Conservation (phyloP, 2,113 vertebrate genomes). For the Clupea harengus region DNA sequence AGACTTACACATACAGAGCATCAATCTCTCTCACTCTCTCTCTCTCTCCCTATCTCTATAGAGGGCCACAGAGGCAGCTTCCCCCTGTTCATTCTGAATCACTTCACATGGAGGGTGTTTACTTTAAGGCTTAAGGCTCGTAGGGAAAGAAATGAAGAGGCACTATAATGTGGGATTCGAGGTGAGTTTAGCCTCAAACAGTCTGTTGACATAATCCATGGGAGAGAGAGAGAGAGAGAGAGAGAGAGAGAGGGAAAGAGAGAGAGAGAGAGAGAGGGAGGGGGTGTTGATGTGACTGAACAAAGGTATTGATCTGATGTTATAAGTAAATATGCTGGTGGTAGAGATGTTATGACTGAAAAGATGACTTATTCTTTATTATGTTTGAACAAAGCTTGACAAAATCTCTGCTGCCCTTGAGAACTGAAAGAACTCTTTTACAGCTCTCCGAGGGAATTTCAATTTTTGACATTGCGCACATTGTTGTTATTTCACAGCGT, state of each 20-base stretch:
- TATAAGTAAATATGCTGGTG: constrained; percentile 30
- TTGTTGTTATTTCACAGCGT: not conserved
- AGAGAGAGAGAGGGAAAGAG: constrained; percentile 1
- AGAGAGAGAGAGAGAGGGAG: not conserved
- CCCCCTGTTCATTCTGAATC: not conserved
- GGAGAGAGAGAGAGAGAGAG: not conserved
- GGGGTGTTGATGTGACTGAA: not conserved
- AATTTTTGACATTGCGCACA: not conserved
- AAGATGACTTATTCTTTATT: not conserved
- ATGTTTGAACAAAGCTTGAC: not conserved
- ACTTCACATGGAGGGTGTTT: constrained; percentile 11
- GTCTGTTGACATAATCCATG: constrained; percentile 26
- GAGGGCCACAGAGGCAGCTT: not conserved
- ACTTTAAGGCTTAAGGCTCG: not conserved
- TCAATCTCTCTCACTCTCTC: not conserved
- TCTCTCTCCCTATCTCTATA: not conserved
- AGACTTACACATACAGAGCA: not conserved
- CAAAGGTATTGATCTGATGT: constrained; percentile 31
- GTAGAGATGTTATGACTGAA: constrained; percentile 32
- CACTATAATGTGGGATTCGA: constrained; percentile 10
- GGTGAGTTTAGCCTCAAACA: constrained; percentile 36
- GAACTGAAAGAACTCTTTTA: not conserved
- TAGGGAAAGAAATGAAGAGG: not conserved
- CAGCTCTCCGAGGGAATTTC: not conserved
- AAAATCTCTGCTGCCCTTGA: not conserved